phyloP scores from a whole-genome alignment of 1,140 invertebrate species.

The Acromyrmex charruanus region DNA sequence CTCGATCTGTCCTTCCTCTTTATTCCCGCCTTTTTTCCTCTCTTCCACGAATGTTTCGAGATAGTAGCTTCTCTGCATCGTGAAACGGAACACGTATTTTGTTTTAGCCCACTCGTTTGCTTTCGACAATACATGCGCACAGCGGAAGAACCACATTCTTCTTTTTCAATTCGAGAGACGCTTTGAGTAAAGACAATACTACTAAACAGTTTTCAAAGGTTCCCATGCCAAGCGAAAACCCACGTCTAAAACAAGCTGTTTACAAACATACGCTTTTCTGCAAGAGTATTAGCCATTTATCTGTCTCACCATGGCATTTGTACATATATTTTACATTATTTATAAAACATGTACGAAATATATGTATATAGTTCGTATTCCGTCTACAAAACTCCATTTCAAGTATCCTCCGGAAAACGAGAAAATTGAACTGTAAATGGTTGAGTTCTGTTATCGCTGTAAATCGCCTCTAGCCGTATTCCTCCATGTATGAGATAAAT shows the following conservation, averaged over 20 bases:
- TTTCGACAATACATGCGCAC: slow-evolving; percentile 38
- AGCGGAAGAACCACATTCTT: slow-evolving; percentile 36
- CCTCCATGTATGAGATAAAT: background rate
- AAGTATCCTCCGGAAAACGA: slow-evolving; percentile 23
- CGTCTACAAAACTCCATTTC: slow-evolving; percentile 12
- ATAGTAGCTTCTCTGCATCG: slow-evolving; percentile 53
- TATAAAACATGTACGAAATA: slow-evolving; percentile 13
- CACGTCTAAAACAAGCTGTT: slow-evolving; percentile 20
- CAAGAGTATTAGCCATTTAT: slow-evolving; percentile 32
- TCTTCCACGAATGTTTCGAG: slow-evolving; percentile 54
- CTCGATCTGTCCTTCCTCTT: slow-evolving; percentile 20
- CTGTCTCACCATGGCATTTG: background rate
- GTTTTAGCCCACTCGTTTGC: slow-evolving; percentile 62
- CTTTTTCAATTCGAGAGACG: slow-evolving; percentile 52
- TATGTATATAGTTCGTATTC: background rate
- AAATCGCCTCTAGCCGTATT: slow-evolving; percentile 1
- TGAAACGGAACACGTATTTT: slow-evolving; percentile 73
- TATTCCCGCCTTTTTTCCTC: background rate
- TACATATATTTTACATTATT: background rate
- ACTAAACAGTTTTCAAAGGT: slow-evolving; percentile 56
- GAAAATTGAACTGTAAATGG: background rate
- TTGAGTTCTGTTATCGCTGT: slow-evolving; percentile 13
- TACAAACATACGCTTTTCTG: slow-evolving; percentile 33
- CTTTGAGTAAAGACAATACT: slow-evolving; percentile 57
- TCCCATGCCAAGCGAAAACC: background rate